Percentiles rank a stretch among this genome's conserved stretches.
phyloP scores from a whole-genome alignment of 2,888 invertebrate genomes.

The Parnassius orleans region DNA sequence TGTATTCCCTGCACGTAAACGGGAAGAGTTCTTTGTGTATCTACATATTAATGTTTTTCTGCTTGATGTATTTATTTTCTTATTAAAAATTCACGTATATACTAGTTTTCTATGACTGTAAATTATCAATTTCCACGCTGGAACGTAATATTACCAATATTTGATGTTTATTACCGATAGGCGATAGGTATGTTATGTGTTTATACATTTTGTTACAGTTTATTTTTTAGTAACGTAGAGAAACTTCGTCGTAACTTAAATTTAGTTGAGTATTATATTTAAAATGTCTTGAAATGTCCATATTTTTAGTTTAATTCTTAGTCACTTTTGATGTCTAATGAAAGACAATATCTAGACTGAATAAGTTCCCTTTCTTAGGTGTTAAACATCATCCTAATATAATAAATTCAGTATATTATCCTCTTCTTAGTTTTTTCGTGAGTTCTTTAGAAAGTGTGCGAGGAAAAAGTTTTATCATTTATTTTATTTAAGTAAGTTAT shows the following conservation, averaged over 20 bases:
- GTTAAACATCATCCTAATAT: conserved; percentile 38
- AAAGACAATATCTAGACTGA: conserved; percentile 78
- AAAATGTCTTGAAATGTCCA: conserved; percentile 54
- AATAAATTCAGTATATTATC: conserved; percentile 27
- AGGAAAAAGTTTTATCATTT: conserved; percentile 45
- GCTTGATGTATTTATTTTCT: too few species aligned
- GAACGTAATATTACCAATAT: conserved; percentile 1
- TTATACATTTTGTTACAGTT: conserved; percentile 10
- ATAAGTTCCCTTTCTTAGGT: conserved; percentile 64
- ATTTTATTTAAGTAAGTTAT: conserved; percentile 64
- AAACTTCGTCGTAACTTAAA: conserved; percentile 55
- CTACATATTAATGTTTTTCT: too few species aligned
- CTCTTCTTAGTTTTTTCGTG: conserved; percentile 39
- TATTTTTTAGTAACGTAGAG: conserved; percentile 50
- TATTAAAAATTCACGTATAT: too few species aligned
- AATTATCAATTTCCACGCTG: background rate
- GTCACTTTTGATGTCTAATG: conserved; percentile 66
- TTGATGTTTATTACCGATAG: background rate
- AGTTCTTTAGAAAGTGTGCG: conserved; percentile 21
- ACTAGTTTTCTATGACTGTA: too few species aligned
- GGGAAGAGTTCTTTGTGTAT: background rate
- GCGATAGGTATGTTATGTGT: background rate
- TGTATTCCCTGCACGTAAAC: background rate
- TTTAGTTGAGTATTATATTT: conserved; percentile 65
- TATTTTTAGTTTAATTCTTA: conserved; percentile 54